Conservation (phyloP, 2,888 invertebrate species). For the Chrysolina haemoptera region DNA sequence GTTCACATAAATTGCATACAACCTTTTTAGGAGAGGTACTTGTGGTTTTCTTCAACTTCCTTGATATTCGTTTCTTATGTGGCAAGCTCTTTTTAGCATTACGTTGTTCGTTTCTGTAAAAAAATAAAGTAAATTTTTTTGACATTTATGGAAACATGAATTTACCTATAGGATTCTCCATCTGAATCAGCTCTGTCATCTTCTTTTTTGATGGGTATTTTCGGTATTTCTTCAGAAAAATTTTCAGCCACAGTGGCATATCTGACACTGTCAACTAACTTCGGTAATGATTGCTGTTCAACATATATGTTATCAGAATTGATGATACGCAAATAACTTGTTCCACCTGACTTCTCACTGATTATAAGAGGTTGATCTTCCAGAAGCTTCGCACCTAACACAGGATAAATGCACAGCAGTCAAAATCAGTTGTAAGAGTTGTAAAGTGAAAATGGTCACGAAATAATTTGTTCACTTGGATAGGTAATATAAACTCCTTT, state of each 20-base stretch:
- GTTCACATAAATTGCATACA: slow-evolving; percentile 71
- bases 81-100: slow-evolving; percentile 80
- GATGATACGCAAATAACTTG: slow-evolving; percentile 65
- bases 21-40: slow-evolving; percentile 60
- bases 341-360: slow-evolving; percentile 51
- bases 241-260: slow-evolving; percentile 41
- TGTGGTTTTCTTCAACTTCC: slow-evolving; percentile 76
- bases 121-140: not conserved
- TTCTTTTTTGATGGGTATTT: slow-evolving; percentile 55
- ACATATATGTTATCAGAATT: slow-evolving; percentile 65
- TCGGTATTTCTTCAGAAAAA: slow-evolving; percentile 28
- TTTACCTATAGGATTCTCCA: slow-evolving; percentile 60
- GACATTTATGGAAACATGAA: not conserved
- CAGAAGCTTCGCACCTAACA: slow-evolving; percentile 57
- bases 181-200: slow-evolving; percentile 66
- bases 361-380: slow-evolving; percentile 64
- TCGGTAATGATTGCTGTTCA: slow-evolving; percentile 58
- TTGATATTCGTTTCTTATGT: slow-evolving; percentile 88
- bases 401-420: slow-evolving; percentile 2
- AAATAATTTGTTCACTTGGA: not conserved
- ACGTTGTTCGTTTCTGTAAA: slow-evolving; percentile 59
- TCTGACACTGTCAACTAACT: slow-evolving; percentile 55
- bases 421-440: too few species aligned
- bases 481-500: too few species aligned
- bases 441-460: not conserved